Base-by-base conservation (phyloP, 2,888 invertebrate species). In the Sussaba pulchella region DNA sequence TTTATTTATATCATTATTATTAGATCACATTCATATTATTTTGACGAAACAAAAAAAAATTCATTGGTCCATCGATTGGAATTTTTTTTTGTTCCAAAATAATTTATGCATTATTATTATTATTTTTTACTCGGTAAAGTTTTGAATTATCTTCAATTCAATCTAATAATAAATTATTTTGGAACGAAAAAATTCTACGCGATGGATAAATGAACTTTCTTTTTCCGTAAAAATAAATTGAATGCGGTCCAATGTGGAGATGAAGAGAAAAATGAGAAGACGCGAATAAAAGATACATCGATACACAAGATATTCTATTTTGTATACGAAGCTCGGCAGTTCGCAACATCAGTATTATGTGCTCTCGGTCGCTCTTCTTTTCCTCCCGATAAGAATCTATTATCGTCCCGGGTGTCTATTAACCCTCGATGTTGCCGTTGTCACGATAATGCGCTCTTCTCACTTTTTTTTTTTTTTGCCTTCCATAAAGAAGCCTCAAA, bases 301-400 rank as follows among this genome's bases (percentile, higher is more conserved):
- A 69, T 69, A 41, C 50, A 67, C 36, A 41, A 67, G 64, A 69
- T 57, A 64, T 81, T 73, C 41, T 75, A 69, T 75, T 73, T 81
- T 81, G 2, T 70, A 64, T 43, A 41, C 39, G 59, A 41, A 39
- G 61, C 73, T 59, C 61, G 45, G 36, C 47, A 72, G 54, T 59
- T 81, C 73, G 73, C 81, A 77, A 64, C 73, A 72, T 81, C 73
- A 77, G 64, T 67, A 70, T 77, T 77, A 77, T 73, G 63, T 75
- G 57, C 57, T 45, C 57, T 64, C 10, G 36, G 67, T 41, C 24
- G 63, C 63, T 39, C 63, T 73, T 39, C 63, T 73, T 72, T 81
- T 77, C 63, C 76, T 77, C 63, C 73, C 77, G 81, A 81, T 81
- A 81, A 81, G 81, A 76, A 77, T 81, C 81, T 81, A 81, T 81